Conservation (phyloP, 2,113 vertebrate genomes). For the Triplophysa tibetana region DNA sequence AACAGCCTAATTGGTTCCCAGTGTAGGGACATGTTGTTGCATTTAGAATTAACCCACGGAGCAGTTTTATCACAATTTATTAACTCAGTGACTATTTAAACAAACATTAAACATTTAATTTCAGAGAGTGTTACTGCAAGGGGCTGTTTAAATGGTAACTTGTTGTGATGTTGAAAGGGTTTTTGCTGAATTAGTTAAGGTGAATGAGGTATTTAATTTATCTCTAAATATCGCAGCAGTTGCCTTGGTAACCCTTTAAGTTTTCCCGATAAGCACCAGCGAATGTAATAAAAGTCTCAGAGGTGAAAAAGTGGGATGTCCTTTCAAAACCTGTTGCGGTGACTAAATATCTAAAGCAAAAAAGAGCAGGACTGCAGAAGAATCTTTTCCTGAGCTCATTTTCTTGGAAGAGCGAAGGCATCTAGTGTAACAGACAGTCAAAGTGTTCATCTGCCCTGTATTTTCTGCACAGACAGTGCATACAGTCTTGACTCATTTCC, state of each 20-base stretch:
- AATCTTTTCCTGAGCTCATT: neutral
- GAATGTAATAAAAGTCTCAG: constrained; percentile 18
- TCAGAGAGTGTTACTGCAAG: neutral
- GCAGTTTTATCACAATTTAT: constrained; percentile 14
- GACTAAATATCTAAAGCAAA: neutral
- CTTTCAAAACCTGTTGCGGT: neutral
- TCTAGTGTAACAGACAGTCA: neutral
- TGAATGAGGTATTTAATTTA: constrained; percentile 22
- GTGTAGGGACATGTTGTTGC: neutral
- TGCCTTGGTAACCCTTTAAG: constrained; percentile 28
- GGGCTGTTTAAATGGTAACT: neutral
- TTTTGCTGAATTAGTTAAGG: constrained; percentile 15
- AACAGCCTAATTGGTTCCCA: neutral
- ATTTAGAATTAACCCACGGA: constrained; percentile 5
- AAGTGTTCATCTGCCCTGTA: neutral
- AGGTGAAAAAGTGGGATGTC: constrained; percentile 12
- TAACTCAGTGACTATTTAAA: constrained; percentile 4
- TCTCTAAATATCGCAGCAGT: constrained; percentile 26
- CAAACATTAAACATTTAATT: neutral
- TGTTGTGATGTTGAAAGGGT: neutral
- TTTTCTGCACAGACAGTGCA: neutral
- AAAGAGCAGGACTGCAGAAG: neutral
- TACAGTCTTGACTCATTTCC: neutral
- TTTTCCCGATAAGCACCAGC: neutral
- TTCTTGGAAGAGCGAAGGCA: neutral